phyloP scores from a whole-genome alignment of 2,888 invertebrate species.

The Meloe dianella region DNA sequence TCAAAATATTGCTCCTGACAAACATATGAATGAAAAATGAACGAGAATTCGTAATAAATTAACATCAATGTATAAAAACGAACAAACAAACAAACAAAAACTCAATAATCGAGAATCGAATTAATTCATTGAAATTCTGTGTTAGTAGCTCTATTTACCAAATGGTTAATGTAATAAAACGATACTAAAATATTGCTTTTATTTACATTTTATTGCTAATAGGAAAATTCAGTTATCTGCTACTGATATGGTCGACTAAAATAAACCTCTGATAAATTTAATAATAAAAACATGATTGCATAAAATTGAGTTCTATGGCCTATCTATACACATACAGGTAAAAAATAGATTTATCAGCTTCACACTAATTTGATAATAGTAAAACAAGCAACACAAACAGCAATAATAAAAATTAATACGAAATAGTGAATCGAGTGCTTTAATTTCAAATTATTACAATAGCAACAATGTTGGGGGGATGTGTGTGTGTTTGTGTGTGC shows the following conservation, averaged over 20 bases:
- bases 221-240: not conserved
- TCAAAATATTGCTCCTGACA: too few relatives aligned
- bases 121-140: too few relatives aligned
- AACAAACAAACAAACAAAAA: too few relatives aligned
- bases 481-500: too few relatives aligned
- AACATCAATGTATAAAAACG: too few relatives aligned
- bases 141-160: not conserved
- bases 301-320: not conserved
- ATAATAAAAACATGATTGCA: not conserved
- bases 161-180: not conserved
- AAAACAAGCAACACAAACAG: too few relatives aligned
- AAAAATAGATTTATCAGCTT: too few relatives aligned
- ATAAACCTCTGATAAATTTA: not conserved
- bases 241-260: not conserved
- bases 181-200: not conserved
- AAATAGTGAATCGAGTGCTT: not conserved
- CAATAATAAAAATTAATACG: not conserved
- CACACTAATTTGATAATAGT: too few relatives aligned
- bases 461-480: not conserved
- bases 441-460: not conserved
- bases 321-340: too few relatives aligned
- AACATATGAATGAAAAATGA: too few relatives aligned
- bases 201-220: slow-evolving; percentile 5
- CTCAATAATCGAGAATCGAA: too few relatives aligned
- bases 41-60: too few relatives aligned